Conservation (phyloP, 2,797 vertebrate genomes). For the Bradypodion ventrale region DNA sequence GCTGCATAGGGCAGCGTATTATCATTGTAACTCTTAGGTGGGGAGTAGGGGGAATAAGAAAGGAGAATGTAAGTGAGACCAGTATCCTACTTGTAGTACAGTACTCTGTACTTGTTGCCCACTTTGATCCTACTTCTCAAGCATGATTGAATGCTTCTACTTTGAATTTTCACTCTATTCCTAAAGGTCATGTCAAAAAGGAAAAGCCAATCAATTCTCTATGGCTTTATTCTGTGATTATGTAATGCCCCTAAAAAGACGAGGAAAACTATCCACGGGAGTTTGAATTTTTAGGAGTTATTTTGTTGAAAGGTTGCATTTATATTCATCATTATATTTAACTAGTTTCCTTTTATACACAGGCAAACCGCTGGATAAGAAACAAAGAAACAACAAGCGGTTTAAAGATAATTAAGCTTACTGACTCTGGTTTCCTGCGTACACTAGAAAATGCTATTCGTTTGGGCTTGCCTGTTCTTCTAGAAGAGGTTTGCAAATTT, state of each 20-base stretch:
- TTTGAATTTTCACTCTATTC: neutral
- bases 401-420: constrained; percentile 87
- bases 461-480: constrained; percentile 82
- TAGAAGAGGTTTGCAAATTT: constrained; percentile 80
- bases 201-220: neutral
- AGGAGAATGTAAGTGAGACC: neutral
- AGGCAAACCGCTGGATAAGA: constrained; percentile 88
- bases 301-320: neutral
- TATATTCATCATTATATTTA: neutral
- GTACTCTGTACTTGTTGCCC: neutral
- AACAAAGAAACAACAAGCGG: constrained; percentile 81
- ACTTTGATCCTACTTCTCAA: neutral
- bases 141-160: neutral
- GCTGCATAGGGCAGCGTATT: neutral
- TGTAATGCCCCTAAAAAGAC: neutral
- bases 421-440: constrained; percentile 80
- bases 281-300: neutral
- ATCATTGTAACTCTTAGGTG: neutral
- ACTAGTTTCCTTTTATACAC: constrained; percentile 52
- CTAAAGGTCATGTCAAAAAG: neutral
- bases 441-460: constrained; percentile 84
- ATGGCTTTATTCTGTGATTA: neutral
- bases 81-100: too few species aligned
- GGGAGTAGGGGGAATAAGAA: neutral
- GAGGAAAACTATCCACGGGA: neutral